Evolutionary conservation across 2,113 vertebrate genomes (phyloP).

Genomic region (Chlamydotis undulata): DNA sequence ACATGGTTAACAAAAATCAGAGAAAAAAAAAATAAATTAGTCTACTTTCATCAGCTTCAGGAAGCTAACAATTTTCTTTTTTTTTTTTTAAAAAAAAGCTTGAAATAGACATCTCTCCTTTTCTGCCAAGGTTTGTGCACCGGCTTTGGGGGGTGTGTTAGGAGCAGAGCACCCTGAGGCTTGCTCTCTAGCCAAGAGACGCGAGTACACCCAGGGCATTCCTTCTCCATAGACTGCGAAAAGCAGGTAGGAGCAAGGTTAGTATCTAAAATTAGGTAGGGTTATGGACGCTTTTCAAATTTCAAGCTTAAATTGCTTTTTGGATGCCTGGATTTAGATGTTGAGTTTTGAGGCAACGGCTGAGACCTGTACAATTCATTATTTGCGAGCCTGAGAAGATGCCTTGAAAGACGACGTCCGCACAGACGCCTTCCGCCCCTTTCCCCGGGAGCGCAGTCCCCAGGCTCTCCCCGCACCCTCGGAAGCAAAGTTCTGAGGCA

Average conservation of each 20-base stretch:
- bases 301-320: background rate
- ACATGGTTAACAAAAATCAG: background rate
- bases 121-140: background rate
- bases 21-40: background rate
- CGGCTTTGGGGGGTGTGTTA: background rate
- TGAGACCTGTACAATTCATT: background rate
- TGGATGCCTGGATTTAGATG: background rate
- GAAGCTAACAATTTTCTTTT: background rate
- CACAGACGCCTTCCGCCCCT: background rate
- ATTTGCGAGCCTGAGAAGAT: background rate
- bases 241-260: background rate
- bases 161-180: background rate
- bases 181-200: background rate
- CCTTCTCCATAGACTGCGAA: background rate
- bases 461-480: rapidly evolving
- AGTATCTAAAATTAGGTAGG: background rate
- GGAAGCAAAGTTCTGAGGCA: background rate
- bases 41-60: background rate
- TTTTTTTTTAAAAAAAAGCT: too few relatives aligned
- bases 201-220: background rate
- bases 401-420: background rate
- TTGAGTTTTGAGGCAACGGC: background rate
- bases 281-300: background rate
- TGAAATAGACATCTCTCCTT: background rate
- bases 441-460: rapidly evolving